Evolutionary conservation across 1,140 invertebrate species (phyloP), one percentile per base, ranked within the genome.

Genomic region (Drosophila jambulina): DNA sequence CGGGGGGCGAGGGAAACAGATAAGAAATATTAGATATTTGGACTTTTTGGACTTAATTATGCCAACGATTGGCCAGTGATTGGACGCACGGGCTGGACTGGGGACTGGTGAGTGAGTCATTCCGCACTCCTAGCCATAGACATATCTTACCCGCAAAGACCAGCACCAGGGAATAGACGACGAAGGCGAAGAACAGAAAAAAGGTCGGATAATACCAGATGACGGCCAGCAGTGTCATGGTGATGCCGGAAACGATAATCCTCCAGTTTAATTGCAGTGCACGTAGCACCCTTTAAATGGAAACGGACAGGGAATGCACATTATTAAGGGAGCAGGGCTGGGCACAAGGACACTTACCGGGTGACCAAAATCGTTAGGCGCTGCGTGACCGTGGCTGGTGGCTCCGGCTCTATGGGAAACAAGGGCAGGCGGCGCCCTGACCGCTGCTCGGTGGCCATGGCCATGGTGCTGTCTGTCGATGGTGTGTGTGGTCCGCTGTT

Each of bases 181-280:
- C 75, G 58, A 93, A 93, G 40, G 92, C 80, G 40, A 93, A 91
- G 61, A 93, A 87, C 42, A 92, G 81, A 62, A 93, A 93, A 49
- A 93, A 92, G 42, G 88, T 79, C 49, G 92, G 92, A 82, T 92
- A 92, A 80, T 91, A 93, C 85, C 91, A 93, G 77, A 92, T 87
- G 64, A 92, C 80, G 56, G 91, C 90, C 78, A 92, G 76, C n/a
- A 92, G 74, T 54, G 91, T 91, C 62, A 92, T 69, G 12, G 76
- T 80, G 58, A 83, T 80, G 61, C 88, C 82, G 65, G 91, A 92
- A 61, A 83, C 68, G 48, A 91, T 87, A 77, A 92, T 80, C 61
- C 91, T 90, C 91, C 91, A 92, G 81, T 92, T 92, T 54, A 92
- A 70, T 85, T 92, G 91, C 79, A 92, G 29, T 10, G 85, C 70